Percentiles rank a stretch among this genome's conserved stretches.
Evolutionary conservation across 92 coral and sea anemone species (phyloP).

Genomic region (Zoanthus gigantus): DNA sequence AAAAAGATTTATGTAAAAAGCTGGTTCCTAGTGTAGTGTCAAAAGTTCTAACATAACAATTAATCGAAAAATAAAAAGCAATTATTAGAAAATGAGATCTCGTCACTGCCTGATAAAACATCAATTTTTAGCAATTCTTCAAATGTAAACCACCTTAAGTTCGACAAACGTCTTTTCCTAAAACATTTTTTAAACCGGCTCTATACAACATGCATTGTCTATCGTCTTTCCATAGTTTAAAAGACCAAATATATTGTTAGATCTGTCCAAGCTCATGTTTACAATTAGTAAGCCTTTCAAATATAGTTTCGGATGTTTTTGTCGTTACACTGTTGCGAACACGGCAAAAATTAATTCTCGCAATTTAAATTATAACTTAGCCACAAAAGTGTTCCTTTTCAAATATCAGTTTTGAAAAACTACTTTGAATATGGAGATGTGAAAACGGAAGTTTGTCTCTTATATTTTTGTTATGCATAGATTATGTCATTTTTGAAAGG

Average conservation of each 20-base stretch:
- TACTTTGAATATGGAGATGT: not conserved
- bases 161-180: not conserved
- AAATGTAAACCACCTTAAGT: not conserved
- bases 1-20: not conserved
- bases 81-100: not conserved
- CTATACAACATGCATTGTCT: not conserved
- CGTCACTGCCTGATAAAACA: too few relatives aligned
- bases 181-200: not conserved
- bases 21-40: not conserved
- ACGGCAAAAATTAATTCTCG: not conserved
- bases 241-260: not conserved
- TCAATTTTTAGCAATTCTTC: not conserved
- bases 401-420: not conserved
- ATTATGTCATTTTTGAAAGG: not conserved
- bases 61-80: not conserved
- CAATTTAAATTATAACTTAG: not conserved
- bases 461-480: not conserved
- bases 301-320: not conserved
- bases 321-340: not conserved
- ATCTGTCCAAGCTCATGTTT: conserved; percentile 3
- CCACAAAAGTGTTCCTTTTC: not conserved
- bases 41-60: not conserved
- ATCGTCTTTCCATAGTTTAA: not conserved
- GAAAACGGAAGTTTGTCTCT: not conserved
- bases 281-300: not conserved